Evolutionary conservation across 2,113 vertebrate genomes (phyloP).

Genomic region (Meriones unguiculatus): DNA sequence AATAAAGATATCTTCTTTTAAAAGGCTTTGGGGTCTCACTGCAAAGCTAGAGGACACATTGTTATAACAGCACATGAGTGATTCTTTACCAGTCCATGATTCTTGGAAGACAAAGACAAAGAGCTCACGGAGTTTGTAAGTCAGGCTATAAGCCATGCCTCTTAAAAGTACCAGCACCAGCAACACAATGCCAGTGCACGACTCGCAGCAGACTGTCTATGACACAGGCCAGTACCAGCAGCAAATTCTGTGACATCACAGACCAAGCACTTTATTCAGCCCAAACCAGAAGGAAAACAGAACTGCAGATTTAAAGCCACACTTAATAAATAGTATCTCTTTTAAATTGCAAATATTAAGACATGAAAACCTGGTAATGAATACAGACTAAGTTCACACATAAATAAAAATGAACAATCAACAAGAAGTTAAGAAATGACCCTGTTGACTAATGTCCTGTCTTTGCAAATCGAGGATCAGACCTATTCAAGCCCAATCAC

Average conservation of each 20-base stretch:
- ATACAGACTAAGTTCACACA: constrained; percentile 69
- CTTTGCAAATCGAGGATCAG: constrained; percentile 87
- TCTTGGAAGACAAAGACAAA: constrained; percentile 78
- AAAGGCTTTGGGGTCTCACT: constrained; percentile 76
- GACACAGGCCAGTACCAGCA: not conserved
- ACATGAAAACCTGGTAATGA: constrained; percentile 70
- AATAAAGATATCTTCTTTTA: not conserved
- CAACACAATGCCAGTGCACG: not conserved
- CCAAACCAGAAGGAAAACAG: constrained; percentile 50
- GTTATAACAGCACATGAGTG: constrained; percentile 75
- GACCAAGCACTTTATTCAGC: not conserved
- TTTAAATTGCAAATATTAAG: constrained; percentile 77
- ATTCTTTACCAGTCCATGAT: constrained; percentile 77
- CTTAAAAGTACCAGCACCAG: not conserved
- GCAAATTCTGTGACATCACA: not conserved
- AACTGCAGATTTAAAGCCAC: constrained; percentile 49
- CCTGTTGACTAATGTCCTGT: constrained; percentile 89
- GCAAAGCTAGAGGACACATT: constrained; percentile 79
- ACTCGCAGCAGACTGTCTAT: not conserved
- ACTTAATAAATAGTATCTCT: constrained; percentile 37
- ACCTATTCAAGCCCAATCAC: constrained; percentile 90
- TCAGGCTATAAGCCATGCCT: constrained; percentile 47
- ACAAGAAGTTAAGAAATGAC: constrained; percentile 79
- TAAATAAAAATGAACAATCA: constrained; percentile 81
- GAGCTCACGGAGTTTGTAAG: constrained; percentile 48